Evolutionary conservation across 1,140 invertebrate species (phyloP).

Genomic region (Hypsibius dujardini): DNA sequence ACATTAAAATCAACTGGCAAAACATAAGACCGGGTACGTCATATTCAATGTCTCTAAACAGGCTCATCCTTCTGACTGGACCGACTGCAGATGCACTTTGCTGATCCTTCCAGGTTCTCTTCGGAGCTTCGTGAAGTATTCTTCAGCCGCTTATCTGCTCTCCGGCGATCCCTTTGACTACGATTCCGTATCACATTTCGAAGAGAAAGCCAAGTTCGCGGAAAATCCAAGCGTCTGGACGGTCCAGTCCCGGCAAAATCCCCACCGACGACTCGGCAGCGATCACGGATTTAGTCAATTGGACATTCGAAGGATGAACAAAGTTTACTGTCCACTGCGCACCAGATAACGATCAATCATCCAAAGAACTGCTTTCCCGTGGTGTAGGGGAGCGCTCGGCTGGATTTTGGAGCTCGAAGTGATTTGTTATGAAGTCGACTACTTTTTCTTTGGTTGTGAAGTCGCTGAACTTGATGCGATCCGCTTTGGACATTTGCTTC

Average conservation of each 20-base stretch:
- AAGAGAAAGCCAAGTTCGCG: not conserved
- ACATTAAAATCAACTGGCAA: slow-evolving; percentile 9
- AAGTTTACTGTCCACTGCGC: slow-evolving; percentile 1
- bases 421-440: not conserved
- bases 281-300: not conserved
- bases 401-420: not conserved
- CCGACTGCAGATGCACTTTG: not conserved
- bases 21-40: slow-evolving; percentile 8
- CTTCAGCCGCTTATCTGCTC: not conserved
- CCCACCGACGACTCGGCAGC: not conserved
- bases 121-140: not conserved
- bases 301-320: not conserved
- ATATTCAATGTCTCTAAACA: not conserved
- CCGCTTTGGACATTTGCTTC: slow-evolving; percentile 48
- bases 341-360: not conserved
- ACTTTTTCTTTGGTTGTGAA: not conserved
- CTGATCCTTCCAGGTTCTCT: not conserved
- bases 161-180: not conserved
- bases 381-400: not conserved
- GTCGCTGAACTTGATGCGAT: slow-evolving; percentile 55
- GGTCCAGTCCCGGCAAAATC: not conserved
- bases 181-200: not conserved
- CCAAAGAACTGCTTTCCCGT: not conserved
- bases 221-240: not conserved
- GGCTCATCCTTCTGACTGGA: not conserved